phyloP scores from a whole-genome alignment of 2,888 invertebrate species.

The Coleophora deauratella region DNA sequence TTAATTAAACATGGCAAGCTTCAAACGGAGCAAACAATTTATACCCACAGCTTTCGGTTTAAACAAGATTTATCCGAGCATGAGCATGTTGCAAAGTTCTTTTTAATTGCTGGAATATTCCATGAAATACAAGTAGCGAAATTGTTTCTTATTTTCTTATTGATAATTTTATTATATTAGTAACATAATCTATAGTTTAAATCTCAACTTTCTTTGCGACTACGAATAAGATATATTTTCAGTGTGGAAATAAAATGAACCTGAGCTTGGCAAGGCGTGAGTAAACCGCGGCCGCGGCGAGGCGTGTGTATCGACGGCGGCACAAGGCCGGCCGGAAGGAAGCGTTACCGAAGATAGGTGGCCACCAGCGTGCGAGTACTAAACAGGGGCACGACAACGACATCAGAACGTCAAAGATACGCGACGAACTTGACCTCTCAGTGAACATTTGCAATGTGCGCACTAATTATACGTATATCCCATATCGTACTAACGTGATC shows the following conservation, averaged over 20 bases:
- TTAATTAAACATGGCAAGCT: slow-evolving; percentile 53
- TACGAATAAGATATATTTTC: neutral
- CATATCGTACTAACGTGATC: too few relatives aligned
- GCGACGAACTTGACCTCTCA: slow-evolving; percentile 38
- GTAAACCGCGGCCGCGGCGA: slow-evolving; percentile 17
- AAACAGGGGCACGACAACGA: slow-evolving; percentile 25
- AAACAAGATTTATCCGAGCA: slow-evolving; percentile 66
- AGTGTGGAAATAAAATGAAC: neutral
- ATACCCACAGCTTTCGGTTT: slow-evolving; percentile 51
- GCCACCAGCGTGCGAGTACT: slow-evolving; percentile 39
- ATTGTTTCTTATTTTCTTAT: neutral
- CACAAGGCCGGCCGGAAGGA: slow-evolving; percentile 61
- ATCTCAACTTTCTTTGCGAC: too few relatives aligned
- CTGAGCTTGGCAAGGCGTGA: neutral
- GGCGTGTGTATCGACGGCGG: slow-evolving; percentile 28
- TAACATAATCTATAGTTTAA: too few relatives aligned
- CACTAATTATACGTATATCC: too few relatives aligned
- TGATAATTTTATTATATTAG: too few relatives aligned
- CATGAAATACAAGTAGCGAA: neutral
- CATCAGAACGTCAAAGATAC: slow-evolving; percentile 28
- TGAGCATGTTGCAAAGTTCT: slow-evolving; percentile 17
- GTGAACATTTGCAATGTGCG: neutral
- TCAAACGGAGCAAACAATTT: slow-evolving; percentile 46
- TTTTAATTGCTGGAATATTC: neutral
- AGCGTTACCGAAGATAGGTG: slow-evolving; percentile 59